These are phyloP conservation scores for Coelogynopora nodosa DNA, from an alignment of 2,888 invertebrate genomes.

Conservation along the genomic window DNA sequence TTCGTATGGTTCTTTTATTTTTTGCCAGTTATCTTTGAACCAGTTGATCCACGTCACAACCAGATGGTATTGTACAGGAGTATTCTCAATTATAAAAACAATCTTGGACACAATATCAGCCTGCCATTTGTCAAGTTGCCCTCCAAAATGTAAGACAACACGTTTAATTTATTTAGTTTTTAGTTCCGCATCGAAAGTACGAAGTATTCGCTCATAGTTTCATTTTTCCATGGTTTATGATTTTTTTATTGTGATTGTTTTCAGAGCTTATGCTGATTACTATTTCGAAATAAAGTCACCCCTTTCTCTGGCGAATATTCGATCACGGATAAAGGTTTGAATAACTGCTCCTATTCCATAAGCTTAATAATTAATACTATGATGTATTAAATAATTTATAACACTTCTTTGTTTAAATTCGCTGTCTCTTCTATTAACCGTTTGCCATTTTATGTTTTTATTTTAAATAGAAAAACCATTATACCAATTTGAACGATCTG, in stretches of 20 bases:
- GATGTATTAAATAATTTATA: too few species aligned
- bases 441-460: conserved; percentile 51
- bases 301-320: conserved; percentile 84
- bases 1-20: background rate
- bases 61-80: conserved; percentile 32
- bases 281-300: conserved; percentile 94
- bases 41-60: conserved; percentile 27
- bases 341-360: too few species aligned
- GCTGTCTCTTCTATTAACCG: conserved; percentile 39
- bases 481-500: conserved; percentile 67
- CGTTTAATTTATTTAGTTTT: too few species aligned
- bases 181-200: too few species aligned
- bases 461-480: conserved; percentile 53
- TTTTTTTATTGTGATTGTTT: conserved; percentile 31
- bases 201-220: too few species aligned
- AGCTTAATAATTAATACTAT: too few species aligned
- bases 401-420: conserved; percentile 26
- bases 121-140: conserved; percentile 42
- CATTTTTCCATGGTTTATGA: too few species aligned
- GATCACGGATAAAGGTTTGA: conserved; percentile 63
- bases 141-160: conserved; percentile 40
- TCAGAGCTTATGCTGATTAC: conserved; percentile 87
- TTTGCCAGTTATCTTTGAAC: background rate
- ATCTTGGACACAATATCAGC: conserved; percentile 31
- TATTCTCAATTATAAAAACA: background rate